phyloP scores from a whole-genome alignment of 2,888 invertebrate genomes.

The Lypha dubia region DNA sequence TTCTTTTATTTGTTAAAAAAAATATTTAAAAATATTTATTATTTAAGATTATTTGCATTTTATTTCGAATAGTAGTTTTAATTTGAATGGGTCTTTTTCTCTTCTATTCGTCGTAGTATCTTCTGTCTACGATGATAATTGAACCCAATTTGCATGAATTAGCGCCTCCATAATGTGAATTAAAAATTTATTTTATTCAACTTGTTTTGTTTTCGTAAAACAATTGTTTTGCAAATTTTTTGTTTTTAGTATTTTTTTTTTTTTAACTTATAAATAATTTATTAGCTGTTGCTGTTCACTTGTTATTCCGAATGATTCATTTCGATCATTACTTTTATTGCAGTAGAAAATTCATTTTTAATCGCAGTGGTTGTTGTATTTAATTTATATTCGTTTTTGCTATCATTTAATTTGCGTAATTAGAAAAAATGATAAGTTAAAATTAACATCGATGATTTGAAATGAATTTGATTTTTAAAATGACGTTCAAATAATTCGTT shows the following conservation, averaged over 20 bases:
- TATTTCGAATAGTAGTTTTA: not conserved
- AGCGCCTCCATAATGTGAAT: conserved; percentile 72
- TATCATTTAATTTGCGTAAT: conserved; percentile 63
- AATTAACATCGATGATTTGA: conserved; percentile 36
- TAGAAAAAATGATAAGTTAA: conserved; percentile 59
- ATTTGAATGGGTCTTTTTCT: not conserved
- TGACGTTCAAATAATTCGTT: conserved; percentile 11
- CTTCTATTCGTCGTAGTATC: not conserved
- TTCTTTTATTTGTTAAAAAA: not conserved
- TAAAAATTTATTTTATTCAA: conserved; percentile 19
- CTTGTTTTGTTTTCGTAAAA: conserved; percentile 31
- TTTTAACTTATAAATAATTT: conserved; percentile 68
- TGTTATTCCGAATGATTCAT: conserved; percentile 60
- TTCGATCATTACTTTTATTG: conserved; percentile 54
- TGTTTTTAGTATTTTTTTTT: too few species aligned
- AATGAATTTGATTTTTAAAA: conserved; percentile 29
- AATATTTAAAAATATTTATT: not conserved
- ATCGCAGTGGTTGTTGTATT: not conserved
- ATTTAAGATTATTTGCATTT: conserved; percentile 21
- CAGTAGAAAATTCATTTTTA: conserved; percentile 45
- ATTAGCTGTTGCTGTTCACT: conserved; percentile 58
- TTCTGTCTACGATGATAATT: conserved; percentile 72
- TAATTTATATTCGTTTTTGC: not conserved
- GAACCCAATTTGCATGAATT: conserved; percentile 78
- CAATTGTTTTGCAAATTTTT: conserved; percentile 43